phyloP scores from a whole-genome alignment of 1,140 invertebrate genomes.

The Charaxes varanes region DNA sequence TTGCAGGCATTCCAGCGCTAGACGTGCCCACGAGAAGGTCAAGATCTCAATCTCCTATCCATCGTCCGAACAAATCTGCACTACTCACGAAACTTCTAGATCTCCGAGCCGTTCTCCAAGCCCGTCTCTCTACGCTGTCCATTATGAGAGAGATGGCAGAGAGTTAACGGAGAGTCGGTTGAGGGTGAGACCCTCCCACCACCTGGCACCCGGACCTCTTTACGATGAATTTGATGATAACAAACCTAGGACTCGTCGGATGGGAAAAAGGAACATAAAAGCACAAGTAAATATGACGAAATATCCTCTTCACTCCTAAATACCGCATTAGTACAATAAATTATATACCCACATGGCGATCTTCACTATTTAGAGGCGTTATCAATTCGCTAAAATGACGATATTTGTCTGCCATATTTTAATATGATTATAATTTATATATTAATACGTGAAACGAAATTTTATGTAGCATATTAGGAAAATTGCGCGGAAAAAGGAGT shows the following conservation, averaged over 20 bases:
- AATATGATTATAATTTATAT: background rate
- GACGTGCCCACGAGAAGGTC: constrained; percentile 81
- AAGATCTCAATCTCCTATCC: constrained; percentile 90
- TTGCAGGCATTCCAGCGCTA: constrained; percentile 74
- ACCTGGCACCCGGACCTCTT: constrained; percentile 58
- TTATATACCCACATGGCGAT: too few species aligned
- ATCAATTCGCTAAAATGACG: too few species aligned
- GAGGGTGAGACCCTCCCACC: constrained; percentile 41
- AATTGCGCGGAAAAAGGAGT: too few species aligned
- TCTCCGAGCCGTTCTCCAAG: constrained; percentile 61
- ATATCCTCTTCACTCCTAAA: too few species aligned
- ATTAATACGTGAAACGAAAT: too few species aligned
- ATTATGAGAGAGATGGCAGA: constrained; percentile 75
- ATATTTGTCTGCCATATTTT: too few species aligned
- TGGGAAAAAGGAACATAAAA: constrained; percentile 91
- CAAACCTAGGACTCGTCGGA: constrained; percentile 78
- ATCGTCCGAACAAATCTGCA: constrained; percentile 82
- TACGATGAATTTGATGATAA: constrained; percentile 75
- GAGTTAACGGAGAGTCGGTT: constrained; percentile 61
- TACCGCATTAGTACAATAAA: too few species aligned
- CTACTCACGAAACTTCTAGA: constrained; percentile 54
- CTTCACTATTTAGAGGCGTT: too few species aligned
- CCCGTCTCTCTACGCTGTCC: constrained; percentile 74
- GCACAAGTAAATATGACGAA: constrained; percentile 80
- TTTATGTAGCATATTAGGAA: too few species aligned